Conservation (phyloP, 2,113 vertebrate genomes). For the Bucco capensis region DNA sequence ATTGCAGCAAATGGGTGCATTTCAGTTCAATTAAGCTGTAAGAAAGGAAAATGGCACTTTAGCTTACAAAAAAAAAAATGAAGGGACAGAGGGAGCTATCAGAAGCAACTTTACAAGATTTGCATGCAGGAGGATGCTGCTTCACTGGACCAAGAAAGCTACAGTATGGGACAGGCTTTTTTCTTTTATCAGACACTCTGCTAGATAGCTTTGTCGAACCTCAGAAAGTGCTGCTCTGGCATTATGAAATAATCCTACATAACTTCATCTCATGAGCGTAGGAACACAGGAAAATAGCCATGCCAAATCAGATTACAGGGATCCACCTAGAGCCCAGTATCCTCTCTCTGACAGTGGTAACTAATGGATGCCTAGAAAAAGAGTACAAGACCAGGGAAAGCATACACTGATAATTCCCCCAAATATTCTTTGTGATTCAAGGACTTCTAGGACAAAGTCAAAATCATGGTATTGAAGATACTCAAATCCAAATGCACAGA, state of each 20-base stretch:
- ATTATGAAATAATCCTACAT: conserved; percentile 60
- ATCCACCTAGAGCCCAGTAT: conserved; percentile 49
- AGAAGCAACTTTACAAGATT: conserved; percentile 29
- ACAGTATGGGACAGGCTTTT: conserved; percentile 64
- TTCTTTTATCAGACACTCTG: conserved; percentile 63
- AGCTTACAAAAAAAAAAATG: conserved; percentile 28
- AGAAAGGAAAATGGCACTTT: conserved; percentile 45
- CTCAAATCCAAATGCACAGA: conserved; percentile 49
- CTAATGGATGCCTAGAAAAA: conserved; percentile 37
- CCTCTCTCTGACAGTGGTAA: conserved; percentile 55
- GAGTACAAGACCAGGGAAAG: conserved; percentile 49
- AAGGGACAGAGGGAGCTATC: conserved; percentile 20
- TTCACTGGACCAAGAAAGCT: conserved; percentile 68
- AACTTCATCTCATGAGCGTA: conserved; percentile 55
- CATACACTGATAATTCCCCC: conserved; percentile 40
- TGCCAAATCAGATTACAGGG: conserved; percentile 66
- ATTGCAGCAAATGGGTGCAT: conserved; percentile 26
- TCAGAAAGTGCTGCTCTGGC: conserved; percentile 50
- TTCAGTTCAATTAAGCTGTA: conserved; percentile 51
- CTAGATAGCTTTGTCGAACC: conserved; percentile 57
- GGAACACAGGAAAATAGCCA: conserved; percentile 67
- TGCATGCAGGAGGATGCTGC: conserved; percentile 29
- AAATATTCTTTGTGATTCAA: conserved; percentile 50
- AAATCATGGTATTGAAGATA: background rate
- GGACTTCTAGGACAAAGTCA: conserved; percentile 45